These are phyloP conservation scores for Thera obeliscata DNA, from an alignment of 2,888 invertebrate genomes.

Conservation along the genomic window DNA sequence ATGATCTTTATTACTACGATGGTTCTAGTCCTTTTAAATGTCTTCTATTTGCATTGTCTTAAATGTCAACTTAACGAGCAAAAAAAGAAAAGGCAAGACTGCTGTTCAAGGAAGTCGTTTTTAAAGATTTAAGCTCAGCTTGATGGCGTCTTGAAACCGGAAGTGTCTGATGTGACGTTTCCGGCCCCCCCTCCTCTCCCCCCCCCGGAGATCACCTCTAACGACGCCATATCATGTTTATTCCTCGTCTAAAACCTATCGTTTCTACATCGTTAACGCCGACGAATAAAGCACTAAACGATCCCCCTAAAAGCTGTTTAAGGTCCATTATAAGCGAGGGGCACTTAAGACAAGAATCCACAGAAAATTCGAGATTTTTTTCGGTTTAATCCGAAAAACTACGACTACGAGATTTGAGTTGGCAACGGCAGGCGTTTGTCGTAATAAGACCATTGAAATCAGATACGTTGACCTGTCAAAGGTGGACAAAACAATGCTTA, in stretches of 20 bases:
- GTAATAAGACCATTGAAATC: no score
- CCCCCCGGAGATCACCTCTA: conserved; percentile 44
- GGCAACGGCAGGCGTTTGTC: background rate
- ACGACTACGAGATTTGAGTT: conserved; percentile 24
- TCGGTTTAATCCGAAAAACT: conserved; percentile 57
- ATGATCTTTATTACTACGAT: no score
- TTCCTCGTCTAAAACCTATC: conserved; percentile 65
- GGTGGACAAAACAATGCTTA: no score
- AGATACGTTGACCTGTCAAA: no score
- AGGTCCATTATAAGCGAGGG: conserved; percentile 65
- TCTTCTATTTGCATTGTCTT: background rate
- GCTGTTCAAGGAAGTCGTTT: conserved; percentile 13
- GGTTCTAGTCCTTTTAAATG: background rate
- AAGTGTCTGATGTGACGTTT: conserved; percentile 17
- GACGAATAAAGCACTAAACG: conserved; percentile 65
- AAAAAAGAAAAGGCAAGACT: background rate
- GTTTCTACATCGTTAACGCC: conserved; percentile 72
- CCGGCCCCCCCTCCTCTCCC: conserved; percentile 14
- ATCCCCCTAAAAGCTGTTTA: conserved; percentile 66
- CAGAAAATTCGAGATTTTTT: conserved; percentile 45
- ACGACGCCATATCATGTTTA: conserved; percentile 64
- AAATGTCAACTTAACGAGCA: background rate
- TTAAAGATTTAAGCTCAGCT: conserved; percentile 15
- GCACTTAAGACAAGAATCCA: conserved; percentile 56
- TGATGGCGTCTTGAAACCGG: conserved; percentile 20